These are phyloP conservation scores for Agrilus planipennis DNA, from an alignment of 1,140 invertebrate genomes.

Conservation along the genomic window DNA sequence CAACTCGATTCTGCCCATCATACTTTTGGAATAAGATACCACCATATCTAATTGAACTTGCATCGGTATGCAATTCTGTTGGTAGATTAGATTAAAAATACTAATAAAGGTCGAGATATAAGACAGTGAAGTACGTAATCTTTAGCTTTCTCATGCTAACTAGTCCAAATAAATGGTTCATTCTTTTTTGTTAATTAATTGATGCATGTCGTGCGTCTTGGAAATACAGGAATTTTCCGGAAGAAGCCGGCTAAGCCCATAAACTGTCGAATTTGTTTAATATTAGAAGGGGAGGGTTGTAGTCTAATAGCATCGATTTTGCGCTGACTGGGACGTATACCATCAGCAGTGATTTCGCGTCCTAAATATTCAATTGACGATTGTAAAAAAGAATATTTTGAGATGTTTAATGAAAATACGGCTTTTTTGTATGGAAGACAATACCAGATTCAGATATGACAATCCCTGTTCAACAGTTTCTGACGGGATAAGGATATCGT, in stretches of 20 bases:
- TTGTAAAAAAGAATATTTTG: too few species aligned
- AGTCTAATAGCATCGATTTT: too few species aligned
- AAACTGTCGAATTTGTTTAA: slow-evolving; percentile 15
- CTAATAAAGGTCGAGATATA: slow-evolving; percentile 6
- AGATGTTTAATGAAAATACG: too few species aligned
- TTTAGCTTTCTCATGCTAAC: neutral
- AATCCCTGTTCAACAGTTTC: too few species aligned
- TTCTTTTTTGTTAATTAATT: slow-evolving; percentile 12
- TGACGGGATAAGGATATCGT: too few species aligned
- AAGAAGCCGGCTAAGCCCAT: slow-evolving; percentile 18
- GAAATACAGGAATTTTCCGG: slow-evolving; percentile 14
- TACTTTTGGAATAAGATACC: slow-evolving; percentile 29
- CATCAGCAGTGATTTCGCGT: neutral
- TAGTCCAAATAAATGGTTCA: slow-evolving; percentile 12
- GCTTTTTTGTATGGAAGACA: too few species aligned
- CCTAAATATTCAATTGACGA: slow-evolving; percentile 13
- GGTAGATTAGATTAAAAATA: slow-evolving; percentile 11
- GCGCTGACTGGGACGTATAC: slow-evolving; percentile 1
- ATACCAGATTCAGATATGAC: too few species aligned
- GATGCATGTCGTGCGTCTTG: slow-evolving; percentile 18
- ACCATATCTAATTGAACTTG: slow-evolving; percentile 11
- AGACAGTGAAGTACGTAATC: slow-evolving; percentile 1
- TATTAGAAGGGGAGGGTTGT: too few species aligned
- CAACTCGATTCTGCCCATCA: slow-evolving; percentile 16
- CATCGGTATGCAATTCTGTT: too few species aligned